Evolutionary conservation across 2,888 invertebrate genomes (phyloP).

Genomic region (Teleiodes luculella): DNA sequence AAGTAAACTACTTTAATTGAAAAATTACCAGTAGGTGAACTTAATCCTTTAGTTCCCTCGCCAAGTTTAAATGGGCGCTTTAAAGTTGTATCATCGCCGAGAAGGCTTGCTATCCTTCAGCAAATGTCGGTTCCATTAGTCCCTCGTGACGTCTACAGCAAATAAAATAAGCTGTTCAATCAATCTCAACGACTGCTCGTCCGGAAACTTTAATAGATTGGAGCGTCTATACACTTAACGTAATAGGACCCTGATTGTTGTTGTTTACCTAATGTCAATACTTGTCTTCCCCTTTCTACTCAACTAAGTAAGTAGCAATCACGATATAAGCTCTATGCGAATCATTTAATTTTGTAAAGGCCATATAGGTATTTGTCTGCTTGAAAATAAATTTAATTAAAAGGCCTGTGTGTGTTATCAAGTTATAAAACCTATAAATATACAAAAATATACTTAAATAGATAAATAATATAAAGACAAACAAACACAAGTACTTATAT

Average conservation of each 20-base stretch:
- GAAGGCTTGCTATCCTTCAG: slow-evolving; percentile 11
- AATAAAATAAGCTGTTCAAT: slow-evolving; percentile 63
- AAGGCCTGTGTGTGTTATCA: no score
- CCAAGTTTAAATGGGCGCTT: background rate
- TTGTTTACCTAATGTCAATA: slow-evolving; percentile 33
- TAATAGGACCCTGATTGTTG: slow-evolving; percentile 54
- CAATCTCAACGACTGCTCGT: slow-evolving; percentile 48
- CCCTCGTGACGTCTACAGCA: slow-evolving; percentile 42
- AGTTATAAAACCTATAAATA: no score
- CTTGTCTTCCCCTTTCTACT: background rate
- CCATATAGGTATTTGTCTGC: no score
- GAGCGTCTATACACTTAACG: slow-evolving; percentile 57
- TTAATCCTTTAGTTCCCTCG: background rate
- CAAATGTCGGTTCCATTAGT: slow-evolving; percentile 31
- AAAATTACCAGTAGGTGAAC: background rate
- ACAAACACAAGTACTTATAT: no score
- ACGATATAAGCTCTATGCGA: no score
- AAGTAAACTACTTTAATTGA: background rate
- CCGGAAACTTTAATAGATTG: slow-evolving; percentile 67
- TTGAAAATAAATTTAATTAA: no score
- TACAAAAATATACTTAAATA: no score
- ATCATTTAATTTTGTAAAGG: no score
- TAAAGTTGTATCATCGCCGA: slow-evolving; percentile 1
- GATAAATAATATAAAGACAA: no score
- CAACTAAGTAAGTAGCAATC: background rate